Base-by-base conservation (phyloP, 1,140 invertebrate genomes). In the Euura saliciscinereae region DNA sequence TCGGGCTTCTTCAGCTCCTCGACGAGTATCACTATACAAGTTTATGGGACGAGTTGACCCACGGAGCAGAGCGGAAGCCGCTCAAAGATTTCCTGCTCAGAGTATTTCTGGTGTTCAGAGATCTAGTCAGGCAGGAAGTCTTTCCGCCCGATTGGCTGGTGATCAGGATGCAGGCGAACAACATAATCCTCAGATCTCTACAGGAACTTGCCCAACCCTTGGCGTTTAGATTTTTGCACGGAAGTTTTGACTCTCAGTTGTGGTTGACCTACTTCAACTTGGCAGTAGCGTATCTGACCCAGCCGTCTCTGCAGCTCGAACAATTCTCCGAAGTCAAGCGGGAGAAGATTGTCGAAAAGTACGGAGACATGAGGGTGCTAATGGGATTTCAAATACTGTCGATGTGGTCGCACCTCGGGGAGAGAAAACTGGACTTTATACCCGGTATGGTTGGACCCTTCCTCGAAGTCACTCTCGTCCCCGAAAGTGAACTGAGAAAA, bases 361-460 rank as follows among this genome's bases (percentile, higher is more conserved):
- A 97, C 80, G 94, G 94, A 42, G 95, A 98, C 78, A 97, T 98
- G 96, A 90, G 97, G 65, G 94, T 98, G 4, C 89, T 95, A 8
- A 97, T 98, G 91, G 97, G 96, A 45, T 95, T 97, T 83, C 96
- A 98, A 84, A 96, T 99, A 78, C 88, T 99, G 1, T 94, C 94
- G 11, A 97, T 98, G 90, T 99, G 98, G 97, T 96, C 94, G 68
- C 92, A 96, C 78, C 87, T 99, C 70, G 95, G 92, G 11, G 91
- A 93, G 71, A 90, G 93, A 75, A 96, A 98, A 83, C 90, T 96
- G 6, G 92, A 96, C 80, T 96, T 98, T 79, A 96, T 99, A 79
- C 96, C 96, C 1, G 93, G 93, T 2, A 94, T 99, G 91, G 97
- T 99, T 6, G 96, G 97, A 2, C 96, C 96, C 0, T 94, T 99